These are phyloP conservation scores for Probosciger aterrimus DNA, from an alignment of 2,113 vertebrate species.

Conservation along the genomic window DNA sequence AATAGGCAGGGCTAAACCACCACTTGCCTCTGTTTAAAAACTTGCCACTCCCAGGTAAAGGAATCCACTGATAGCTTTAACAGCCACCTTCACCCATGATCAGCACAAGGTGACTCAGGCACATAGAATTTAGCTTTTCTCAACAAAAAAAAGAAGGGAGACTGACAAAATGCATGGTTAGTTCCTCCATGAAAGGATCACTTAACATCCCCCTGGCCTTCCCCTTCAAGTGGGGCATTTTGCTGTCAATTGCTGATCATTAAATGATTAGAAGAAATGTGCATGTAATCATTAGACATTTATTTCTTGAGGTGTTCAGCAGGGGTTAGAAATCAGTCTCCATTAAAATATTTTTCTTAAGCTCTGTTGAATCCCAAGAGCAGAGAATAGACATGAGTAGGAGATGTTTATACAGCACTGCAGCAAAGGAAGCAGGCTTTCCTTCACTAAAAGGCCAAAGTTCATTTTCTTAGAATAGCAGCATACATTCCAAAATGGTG, in stretches of 20 bases:
- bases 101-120: neutral
- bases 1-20: neutral
- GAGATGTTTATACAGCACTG: constrained; percentile 53
- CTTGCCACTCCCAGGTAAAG: neutral
- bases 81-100: neutral
- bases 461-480: constrained; percentile 42
- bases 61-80: neutral
- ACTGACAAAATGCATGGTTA: neutral
- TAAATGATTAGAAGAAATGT: constrained; percentile 1
- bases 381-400: constrained; percentile 28
- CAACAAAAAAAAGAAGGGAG: neutral
- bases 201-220: neutral
- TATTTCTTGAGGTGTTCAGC: constrained; percentile 24
- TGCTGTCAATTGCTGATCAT: neutral
- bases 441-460: constrained; percentile 34
- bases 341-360: constrained; percentile 42
- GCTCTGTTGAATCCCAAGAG: constrained; percentile 14
- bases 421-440: constrained; percentile 20
- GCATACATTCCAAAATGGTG: constrained; percentile 50
- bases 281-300: constrained; percentile 30
- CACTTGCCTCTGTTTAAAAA: neutral
- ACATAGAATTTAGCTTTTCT: neutral
- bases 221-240: neutral
- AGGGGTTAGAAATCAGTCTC: constrained; percentile 48
- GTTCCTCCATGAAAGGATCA: neutral